A percentile compares a stretch with the other conserved stretches of the same genome.
These are phyloP conservation scores for Corythoichthys intestinalis DNA, from an alignment of 2,113 vertebrate species.

Conservation along the genomic window DNA sequence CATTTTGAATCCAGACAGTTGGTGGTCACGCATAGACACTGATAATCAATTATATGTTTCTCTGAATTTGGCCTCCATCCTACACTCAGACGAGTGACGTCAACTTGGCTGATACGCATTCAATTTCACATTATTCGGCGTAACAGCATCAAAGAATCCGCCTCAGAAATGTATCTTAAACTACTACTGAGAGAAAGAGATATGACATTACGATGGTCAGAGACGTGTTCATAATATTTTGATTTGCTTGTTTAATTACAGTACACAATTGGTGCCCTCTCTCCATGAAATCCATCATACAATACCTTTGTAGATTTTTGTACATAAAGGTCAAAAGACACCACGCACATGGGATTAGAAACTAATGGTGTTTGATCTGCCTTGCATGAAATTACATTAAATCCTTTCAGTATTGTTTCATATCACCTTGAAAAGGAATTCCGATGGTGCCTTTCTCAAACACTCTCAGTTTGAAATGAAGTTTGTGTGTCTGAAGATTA, in stretches of 20 bases:
- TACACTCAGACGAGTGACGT: not conserved
- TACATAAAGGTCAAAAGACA: not conserved
- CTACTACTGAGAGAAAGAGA: not conserved
- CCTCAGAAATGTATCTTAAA: not conserved
- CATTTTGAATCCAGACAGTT: slow-evolving; percentile 13
- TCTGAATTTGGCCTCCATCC: not conserved
- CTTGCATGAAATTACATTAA: not conserved
- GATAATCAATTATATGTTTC: not conserved
- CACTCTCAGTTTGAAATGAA: not conserved
- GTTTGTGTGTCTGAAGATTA: not conserved
- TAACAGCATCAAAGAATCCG: not conserved
- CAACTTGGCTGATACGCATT: not conserved
- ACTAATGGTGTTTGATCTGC: not conserved
- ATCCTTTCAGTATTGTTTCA: not conserved
- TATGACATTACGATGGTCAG: not conserved
- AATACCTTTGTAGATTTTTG: too few relatives aligned
- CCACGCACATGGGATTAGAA: not conserved
- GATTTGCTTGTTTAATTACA: too few relatives aligned
- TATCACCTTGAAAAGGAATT: not conserved
- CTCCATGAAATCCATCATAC: too few relatives aligned
- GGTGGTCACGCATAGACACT: not conserved
- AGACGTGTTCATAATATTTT: too few relatives aligned
- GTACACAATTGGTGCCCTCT: too few relatives aligned
- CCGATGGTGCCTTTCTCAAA: not conserved
- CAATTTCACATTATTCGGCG: not conserved